phyloP scores from a whole-genome alignment of 2,113 vertebrate genomes.

The Eublepharis macularius region DNA sequence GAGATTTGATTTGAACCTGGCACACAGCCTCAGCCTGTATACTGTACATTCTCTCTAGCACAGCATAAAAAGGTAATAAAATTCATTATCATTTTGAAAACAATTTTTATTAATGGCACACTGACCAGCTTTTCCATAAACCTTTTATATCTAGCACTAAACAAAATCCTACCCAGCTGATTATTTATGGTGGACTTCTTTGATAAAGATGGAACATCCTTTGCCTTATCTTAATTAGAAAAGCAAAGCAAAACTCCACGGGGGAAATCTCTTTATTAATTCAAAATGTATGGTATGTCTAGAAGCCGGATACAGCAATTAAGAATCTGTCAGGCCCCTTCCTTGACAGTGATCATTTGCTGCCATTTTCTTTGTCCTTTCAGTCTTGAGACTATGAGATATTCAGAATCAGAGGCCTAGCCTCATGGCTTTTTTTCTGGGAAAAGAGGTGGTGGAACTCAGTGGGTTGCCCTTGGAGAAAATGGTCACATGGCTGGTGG shows the following conservation, averaged over 20 bases:
- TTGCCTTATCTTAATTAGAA: conserved; percentile 3
- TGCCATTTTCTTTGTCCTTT: background rate
- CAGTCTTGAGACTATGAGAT: background rate
- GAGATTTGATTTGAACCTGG: background rate
- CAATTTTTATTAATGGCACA: background rate
- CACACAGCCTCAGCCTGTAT: background rate
- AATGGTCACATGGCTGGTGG: too few species aligned
- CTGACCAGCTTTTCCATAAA: background rate
- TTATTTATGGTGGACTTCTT: background rate
- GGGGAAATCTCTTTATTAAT: background rate
- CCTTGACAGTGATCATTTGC: background rate
- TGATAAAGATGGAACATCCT: background rate
- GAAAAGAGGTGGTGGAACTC: too few species aligned
- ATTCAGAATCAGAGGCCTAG: too few species aligned
- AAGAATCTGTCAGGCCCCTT: background rate
- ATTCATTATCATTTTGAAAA: background rate
- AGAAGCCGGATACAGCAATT: background rate
- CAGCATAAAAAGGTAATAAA: background rate
- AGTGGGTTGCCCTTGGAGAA: too few species aligned
- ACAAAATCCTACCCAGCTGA: background rate
- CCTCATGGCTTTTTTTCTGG: too few species aligned
- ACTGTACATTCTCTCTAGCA: background rate
- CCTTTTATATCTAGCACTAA: background rate
- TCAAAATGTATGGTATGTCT: background rate
- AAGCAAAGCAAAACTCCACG: background rate